Conservation (phyloP, 2,113 vertebrate species). For the Prolemur simus region DNA sequence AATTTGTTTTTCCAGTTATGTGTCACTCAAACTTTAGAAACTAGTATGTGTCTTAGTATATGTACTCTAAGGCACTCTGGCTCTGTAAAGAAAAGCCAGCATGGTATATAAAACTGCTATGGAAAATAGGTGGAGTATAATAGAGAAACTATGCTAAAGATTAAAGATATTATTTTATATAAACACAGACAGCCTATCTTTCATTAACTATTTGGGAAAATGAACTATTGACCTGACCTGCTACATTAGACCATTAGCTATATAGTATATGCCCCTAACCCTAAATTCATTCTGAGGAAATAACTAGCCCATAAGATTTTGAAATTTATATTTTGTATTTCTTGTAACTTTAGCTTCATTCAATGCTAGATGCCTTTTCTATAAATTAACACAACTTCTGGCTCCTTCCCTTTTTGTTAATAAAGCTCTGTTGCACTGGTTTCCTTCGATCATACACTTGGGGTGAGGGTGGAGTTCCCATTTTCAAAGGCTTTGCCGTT, state of each 20-base stretch:
- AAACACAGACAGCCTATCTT: background rate
- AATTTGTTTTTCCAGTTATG: background rate
- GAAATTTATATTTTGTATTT: background rate
- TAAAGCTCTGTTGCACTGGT: background rate
- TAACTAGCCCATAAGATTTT: background rate
- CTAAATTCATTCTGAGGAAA: constrained; percentile 18
- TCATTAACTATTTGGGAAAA: constrained; percentile 20
- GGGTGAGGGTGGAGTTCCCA: background rate
- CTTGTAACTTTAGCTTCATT: background rate
- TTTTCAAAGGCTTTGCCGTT: background rate
- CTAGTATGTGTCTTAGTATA: background rate
- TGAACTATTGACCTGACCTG: background rate
- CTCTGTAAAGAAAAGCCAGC: constrained; percentile 14
- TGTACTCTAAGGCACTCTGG: background rate
- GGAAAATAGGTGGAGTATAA: background rate
- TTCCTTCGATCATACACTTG: background rate
- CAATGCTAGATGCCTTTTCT: background rate
- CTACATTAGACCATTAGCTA: background rate
- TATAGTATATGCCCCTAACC: background rate
- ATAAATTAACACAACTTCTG: background rate
- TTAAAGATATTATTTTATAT: background rate
- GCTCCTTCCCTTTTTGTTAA: background rate
- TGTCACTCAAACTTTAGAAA: constrained; percentile 29
- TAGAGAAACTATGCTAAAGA: background rate
- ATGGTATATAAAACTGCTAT: background rate